Conservation (phyloP, 2,888 invertebrate species). For the Stenichneumon culpator region DNA sequence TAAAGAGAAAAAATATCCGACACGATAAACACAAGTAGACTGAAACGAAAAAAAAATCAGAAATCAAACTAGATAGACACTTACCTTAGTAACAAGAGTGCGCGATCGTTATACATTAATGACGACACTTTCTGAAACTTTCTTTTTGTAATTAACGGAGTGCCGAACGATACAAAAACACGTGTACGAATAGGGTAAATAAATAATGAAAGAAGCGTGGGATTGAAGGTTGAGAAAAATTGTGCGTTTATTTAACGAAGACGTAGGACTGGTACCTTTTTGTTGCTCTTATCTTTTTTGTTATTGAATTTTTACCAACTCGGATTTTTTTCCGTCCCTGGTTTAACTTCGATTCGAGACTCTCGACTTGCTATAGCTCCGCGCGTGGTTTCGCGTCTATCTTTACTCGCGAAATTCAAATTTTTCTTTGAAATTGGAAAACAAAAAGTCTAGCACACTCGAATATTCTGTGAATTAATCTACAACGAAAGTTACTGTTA, state of each 20-base stretch:
- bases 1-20: conserved; percentile 4
- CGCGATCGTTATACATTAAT: conserved; percentile 29
- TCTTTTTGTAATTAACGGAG: background rate
- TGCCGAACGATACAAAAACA: background rate
- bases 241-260: conserved; percentile 84
- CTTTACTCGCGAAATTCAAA: background rate
- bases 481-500: background rate
- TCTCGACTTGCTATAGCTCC: conserved; percentile 22
- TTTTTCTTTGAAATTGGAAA: background rate
- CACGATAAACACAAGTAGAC: background rate
- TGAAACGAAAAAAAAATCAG: conserved; percentile 9
- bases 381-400: background rate
- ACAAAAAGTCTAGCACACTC: background rate
- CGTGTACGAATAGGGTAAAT: conserved; percentile 50
- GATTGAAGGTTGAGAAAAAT: conserved; percentile 83
- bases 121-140: conserved; percentile 46
- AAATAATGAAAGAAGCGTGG: conserved; percentile 75
- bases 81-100: conserved; percentile 59
- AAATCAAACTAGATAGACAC: conserved; percentile 56
- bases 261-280: conserved; percentile 77
- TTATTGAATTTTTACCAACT: conserved; percentile 13
- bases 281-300: conserved; percentile 51
- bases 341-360: conserved; percentile 12
- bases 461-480: background rate
- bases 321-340: background rate